These are phyloP conservation scores for Xenopus petersii DNA, from an alignment of 2,797 vertebrate genomes.

Conservation along the genomic window DNA sequence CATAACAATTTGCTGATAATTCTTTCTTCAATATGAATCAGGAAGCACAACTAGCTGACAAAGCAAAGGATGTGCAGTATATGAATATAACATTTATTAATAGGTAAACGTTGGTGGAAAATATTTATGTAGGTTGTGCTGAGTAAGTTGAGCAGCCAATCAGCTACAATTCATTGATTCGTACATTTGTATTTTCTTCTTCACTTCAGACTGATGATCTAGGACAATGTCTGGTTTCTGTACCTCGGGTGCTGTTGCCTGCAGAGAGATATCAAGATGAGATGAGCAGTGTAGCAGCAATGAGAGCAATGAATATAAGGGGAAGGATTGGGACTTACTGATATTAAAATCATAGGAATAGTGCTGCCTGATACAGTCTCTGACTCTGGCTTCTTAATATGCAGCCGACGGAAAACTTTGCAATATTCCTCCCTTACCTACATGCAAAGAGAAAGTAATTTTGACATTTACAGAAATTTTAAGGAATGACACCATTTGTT, in stretches of 20 bases:
- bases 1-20: too few relatives aligned
- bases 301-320: neutral
- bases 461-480: too few relatives aligned
- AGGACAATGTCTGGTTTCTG: neutral
- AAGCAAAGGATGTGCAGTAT: too few relatives aligned
- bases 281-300: neutral
- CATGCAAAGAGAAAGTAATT: neutral
- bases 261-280: neutral
- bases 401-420: neutral
- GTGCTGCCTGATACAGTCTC: neutral
- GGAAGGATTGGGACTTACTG: slow-evolving; percentile 4
- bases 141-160: too few relatives aligned
- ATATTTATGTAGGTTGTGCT: too few relatives aligned
- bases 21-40: too few relatives aligned
- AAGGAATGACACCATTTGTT: too few relatives aligned
- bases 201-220: neutral
- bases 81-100: too few relatives aligned
- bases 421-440: slow-evolving; percentile 5
- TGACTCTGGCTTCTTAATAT: neutral
- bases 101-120: too few relatives aligned
- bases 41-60: too few relatives aligned
- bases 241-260: neutral
- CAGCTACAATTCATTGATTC: neutral
- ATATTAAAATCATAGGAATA: neutral
- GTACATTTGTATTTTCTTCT: neutral